A percentile compares a stretch with the other conserved stretches of the same genome.
phyloP scores from a whole-genome alignment of 2,113 vertebrate genomes.

The Arenaria interpres region DNA sequence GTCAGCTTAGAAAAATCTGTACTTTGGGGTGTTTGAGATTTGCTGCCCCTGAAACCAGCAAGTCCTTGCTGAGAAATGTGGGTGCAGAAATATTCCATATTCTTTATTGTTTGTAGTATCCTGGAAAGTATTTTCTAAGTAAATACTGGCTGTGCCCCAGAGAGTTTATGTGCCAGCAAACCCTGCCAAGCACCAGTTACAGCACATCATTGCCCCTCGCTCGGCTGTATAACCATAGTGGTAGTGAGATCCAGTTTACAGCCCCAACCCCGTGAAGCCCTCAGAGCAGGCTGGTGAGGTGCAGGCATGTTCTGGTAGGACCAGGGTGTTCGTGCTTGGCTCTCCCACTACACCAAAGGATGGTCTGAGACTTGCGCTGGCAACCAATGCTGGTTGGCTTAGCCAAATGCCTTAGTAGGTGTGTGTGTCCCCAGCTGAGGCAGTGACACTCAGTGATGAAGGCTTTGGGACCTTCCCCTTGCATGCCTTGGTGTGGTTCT shows the following conservation, averaged over 20 bases:
- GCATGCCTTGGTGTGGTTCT: fast-evolving
- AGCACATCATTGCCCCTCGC: not conserved
- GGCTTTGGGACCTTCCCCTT: not conserved
- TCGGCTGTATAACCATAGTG: fast-evolving
- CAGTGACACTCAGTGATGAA: not conserved
- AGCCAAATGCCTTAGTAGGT: not conserved
- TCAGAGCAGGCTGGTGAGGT: not conserved
- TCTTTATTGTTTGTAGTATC: not conserved
- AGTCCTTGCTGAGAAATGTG: not conserved
- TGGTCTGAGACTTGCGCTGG: not conserved
- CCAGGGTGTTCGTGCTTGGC: fast-evolving
- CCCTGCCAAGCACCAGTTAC: not conserved
- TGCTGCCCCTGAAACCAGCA: not conserved
- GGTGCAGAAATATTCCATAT: not conserved
- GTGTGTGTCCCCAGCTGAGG: not conserved
- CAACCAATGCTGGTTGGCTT: not conserved
- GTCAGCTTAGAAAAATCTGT: not conserved
- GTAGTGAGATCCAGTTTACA: not conserved
- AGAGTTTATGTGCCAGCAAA: not conserved
- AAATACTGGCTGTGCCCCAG: not conserved
- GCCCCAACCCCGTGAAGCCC: not conserved
- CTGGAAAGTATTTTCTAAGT: not conserved
- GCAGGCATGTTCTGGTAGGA: fast-evolving
- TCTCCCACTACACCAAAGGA: fast-evolving
- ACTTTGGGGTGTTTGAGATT: not conserved